Conservation (phyloP, 1,140 invertebrate species). For the Zaprionus tsacasi region DNA sequence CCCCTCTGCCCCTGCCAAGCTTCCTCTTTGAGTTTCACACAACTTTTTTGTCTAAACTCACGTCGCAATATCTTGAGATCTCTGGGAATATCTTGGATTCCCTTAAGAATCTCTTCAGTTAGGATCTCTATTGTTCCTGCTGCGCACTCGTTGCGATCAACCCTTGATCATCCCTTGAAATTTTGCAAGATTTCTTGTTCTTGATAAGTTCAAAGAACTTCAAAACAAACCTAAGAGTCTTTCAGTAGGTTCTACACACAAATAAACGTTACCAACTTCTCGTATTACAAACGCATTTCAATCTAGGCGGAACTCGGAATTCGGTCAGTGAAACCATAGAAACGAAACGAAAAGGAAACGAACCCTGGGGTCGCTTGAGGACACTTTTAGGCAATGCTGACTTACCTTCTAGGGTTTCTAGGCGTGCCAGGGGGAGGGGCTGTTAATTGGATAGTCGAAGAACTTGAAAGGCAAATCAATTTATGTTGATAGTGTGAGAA, state of each 20-base stretch:
- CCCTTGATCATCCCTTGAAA: not conserved
- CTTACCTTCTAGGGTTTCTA: not conserved
- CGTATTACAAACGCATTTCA: not conserved
- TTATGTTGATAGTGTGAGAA: too few relatives aligned
- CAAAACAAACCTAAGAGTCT: too few relatives aligned
- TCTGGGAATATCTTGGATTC: not conserved
- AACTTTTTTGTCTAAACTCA: not conserved
- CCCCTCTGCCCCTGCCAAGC: not conserved
- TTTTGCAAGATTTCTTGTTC: not conserved
- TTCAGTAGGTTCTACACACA: not conserved
- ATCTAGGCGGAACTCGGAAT: not conserved
- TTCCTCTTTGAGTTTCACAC: not conserved
- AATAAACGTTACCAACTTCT: not conserved
- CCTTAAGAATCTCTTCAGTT: not conserved
- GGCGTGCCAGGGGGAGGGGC: not conserved
- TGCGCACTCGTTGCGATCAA: not conserved
- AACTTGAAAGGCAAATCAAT: not conserved
- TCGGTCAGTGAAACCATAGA: constrained; percentile 29
- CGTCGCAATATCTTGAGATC: not conserved
- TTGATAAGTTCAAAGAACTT: not conserved
- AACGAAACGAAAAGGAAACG: not conserved
- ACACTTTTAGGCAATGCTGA: constrained; percentile 26
- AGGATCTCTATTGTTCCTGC: not conserved
- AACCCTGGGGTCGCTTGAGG: constrained; percentile 6
- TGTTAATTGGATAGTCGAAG: constrained; percentile 4